Evolutionary conservation across 2,113 vertebrate genomes (phyloP), one percentile per base, ranked within the genome.

Genomic region (Platycercus adscitus): DNA sequence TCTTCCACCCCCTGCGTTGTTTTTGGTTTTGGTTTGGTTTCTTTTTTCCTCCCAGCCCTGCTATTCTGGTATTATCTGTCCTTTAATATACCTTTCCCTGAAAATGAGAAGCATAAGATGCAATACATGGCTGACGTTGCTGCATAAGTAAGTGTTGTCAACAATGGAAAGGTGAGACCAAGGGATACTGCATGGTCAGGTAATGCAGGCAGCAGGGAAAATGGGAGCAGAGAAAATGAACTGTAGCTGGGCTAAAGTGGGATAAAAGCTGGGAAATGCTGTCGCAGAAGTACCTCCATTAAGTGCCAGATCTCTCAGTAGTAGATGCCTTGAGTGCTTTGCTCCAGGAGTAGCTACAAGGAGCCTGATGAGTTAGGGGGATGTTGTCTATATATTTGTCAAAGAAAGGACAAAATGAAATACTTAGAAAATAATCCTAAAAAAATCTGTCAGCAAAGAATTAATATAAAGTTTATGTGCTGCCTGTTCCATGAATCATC

Each of bases 401-500:
- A 47, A 4, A 39, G 47, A 60, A 60, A 75, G 24, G 33, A 55
- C 49, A 71, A 92, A 86, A 66, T 65, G 35, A 33, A 66, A 10
- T 80, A 43, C 43, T 87, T 84, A 52, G 60, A 63, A 80, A 90
- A 64, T 84, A 77, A 84, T 17, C n/a, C n/a, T 58, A 58, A 72
- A 84, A 77, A 77, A 76, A 72, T 81, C 86, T 68, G 58, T 87
- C 82, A 63, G n/a, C 44, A 16, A 44, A 81, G 69, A 84, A 53
- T 88, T 84, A 69, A 4, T 81, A 16, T 84, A 35, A 92, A 83
- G 25, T 72, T 89, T 78, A 68, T 64, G 41, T 75, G 49, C 76
- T 91, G n/a, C 28, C 66, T 52, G 47, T 92, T 81, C 63, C 26
- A 14, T 92, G 78, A 84, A 43, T 92, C 72, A 83, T 80, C 33